Evolutionary conservation across 2,797 vertebrate genomes (phyloP).

Genomic region (Arctocebus calabarensis): DNA sequence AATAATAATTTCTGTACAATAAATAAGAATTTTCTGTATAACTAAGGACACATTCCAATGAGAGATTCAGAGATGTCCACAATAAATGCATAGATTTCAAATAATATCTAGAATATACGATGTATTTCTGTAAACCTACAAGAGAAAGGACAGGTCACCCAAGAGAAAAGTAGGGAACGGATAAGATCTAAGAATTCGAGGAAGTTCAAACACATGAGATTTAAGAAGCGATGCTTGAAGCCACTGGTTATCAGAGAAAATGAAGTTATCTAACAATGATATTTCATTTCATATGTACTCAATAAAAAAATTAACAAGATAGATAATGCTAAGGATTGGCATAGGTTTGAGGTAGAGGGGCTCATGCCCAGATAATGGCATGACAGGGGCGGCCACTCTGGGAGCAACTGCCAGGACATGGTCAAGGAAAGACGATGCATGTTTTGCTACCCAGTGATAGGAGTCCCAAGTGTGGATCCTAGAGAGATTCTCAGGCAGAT

Average conservation of each 20-base stretch:
- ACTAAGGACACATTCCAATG: not conserved
- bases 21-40: not conserved
- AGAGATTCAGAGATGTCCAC: not conserved
- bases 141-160: not conserved
- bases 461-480: not conserved
- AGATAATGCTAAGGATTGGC: not conserved
- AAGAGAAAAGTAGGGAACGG: not conserved
- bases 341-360: not conserved
- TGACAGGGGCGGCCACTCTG: not conserved
- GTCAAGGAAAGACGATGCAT: not conserved
- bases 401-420: too few relatives aligned
- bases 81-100: not conserved
- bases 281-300: not conserved
- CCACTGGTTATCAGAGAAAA: not conserved
- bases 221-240: not conserved
- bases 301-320: not conserved
- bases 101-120: not conserved
- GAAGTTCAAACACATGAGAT: not conserved
- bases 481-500: not conserved
- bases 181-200: not conserved
- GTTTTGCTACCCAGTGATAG: not conserved
- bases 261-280: not conserved
- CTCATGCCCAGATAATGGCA: too few relatives aligned
- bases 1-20: not conserved
- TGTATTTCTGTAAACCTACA: not conserved